Percentiles rank a stretch among this genome's conserved stretches.
These are phyloP conservation scores for Psittacara wagleri DNA, from an alignment of 2,113 vertebrate genomes.

Conservation along the genomic window DNA sequence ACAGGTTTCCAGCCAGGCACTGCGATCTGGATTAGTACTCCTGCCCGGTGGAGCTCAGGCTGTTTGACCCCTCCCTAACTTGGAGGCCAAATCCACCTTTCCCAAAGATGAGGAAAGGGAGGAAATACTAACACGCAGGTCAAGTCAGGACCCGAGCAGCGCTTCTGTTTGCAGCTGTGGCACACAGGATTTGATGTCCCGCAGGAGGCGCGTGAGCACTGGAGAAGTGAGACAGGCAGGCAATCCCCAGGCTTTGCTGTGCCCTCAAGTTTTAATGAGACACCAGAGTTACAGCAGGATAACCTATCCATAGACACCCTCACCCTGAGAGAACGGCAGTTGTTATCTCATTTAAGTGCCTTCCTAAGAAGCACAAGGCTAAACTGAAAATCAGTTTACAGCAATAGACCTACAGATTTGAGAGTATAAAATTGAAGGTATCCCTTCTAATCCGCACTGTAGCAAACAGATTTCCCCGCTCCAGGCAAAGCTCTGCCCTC, in stretches of 20 bases:
- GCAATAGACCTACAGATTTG: not conserved
- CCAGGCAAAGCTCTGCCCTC: not conserved
- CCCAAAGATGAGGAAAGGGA: not conserved
- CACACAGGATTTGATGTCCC: not conserved
- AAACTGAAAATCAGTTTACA: not conserved
- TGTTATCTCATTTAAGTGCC: not conserved
- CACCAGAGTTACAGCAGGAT: not conserved
- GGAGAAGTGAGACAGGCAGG: not conserved
- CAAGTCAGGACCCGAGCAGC: not conserved
- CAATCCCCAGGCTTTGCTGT: slow-evolving; percentile 19
- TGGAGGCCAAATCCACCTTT: not conserved
- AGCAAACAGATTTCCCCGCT: not conserved
- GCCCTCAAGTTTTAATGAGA: not conserved
- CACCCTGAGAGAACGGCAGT: not conserved
- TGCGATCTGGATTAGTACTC: not conserved
- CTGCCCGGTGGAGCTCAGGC: not conserved
- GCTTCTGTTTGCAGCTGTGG: fast-evolving
- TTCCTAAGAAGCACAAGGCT: not conserved
- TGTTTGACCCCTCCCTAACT: not conserved
- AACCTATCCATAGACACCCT: not conserved
- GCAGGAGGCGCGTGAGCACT: not conserved
- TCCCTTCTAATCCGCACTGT: not conserved
- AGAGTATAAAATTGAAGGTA: not conserved
- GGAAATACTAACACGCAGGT: not conserved
- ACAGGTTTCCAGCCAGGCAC: not conserved